Conservation (phyloP, 2,888 invertebrate species). For the Mythimna ferrago region DNA sequence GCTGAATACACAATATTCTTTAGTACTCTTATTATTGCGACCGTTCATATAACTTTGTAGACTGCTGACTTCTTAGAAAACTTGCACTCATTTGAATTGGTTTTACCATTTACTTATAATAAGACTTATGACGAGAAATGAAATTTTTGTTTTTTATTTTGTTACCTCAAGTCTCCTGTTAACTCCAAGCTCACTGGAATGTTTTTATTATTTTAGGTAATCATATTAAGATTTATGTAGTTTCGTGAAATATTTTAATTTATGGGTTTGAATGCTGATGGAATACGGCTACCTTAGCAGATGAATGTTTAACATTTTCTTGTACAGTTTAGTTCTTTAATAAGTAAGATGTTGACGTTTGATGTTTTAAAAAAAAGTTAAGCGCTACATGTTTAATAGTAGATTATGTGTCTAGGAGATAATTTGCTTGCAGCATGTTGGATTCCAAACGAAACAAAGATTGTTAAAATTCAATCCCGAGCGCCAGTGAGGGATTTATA, state of each 20-base stretch:
- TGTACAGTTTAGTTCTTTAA: background rate
- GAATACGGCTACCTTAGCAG: background rate
- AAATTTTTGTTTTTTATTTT: constrained; percentile 5
- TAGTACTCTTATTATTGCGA: constrained; percentile 8
- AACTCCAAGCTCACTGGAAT: background rate
- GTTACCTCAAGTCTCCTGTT: background rate
- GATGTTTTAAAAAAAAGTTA: no score
- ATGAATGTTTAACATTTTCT: background rate
- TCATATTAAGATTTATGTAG: background rate
- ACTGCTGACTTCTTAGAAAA: constrained; percentile 18
- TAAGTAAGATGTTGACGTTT: background rate
- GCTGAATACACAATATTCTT: constrained; percentile 13
- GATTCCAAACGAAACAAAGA: no score
- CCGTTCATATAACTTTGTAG: constrained; percentile 21
- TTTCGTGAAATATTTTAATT: constrained; percentile 22
- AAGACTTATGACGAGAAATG: constrained; percentile 21
- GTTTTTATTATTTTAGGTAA: background rate
- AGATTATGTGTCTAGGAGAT: no score
- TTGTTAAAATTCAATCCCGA: no score
- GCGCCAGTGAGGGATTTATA: no score
- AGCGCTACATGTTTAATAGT: no score
- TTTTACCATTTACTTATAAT: constrained; percentile 19
- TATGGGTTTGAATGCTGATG: background rate
- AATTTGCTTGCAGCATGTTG: no score
- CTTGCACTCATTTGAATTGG: constrained; percentile 24